These are phyloP conservation scores for Globia sparganii DNA, from an alignment of 2,888 invertebrate genomes.

Conservation along the genomic window DNA sequence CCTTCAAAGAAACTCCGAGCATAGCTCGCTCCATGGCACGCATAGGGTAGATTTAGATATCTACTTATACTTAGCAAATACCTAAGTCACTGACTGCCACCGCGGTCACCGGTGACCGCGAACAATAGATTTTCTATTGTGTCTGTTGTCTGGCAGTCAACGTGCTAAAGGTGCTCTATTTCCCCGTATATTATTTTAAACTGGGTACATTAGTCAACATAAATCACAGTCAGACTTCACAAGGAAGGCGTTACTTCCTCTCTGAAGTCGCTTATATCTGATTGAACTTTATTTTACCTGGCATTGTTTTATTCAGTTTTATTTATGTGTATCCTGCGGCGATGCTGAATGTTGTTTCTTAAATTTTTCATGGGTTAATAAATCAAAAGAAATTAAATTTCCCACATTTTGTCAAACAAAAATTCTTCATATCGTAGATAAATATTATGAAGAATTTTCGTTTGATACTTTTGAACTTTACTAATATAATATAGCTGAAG, in stretches of 20 bases:
- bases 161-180: not conserved
- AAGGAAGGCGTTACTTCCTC: slow-evolving; percentile 11
- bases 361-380: not conserved
- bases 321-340: slow-evolving; percentile 21
- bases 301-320: slow-evolving; percentile 30
- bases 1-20: no score
- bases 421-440: not conserved
- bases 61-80: no score
- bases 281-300: slow-evolving; percentile 24
- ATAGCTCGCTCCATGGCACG: no score
- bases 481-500: not conserved
- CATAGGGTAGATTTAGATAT: no score
- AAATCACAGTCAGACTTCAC: slow-evolving; percentile 22
- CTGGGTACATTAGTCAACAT: slow-evolving; percentile 7
- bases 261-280: not conserved
- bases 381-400: not conserved
- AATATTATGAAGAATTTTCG: no score
- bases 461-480: no score
- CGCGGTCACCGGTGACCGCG: no score
- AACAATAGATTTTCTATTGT: no score
- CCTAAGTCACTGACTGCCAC: no score
- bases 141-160: no score
- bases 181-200: slow-evolving; percentile 2
- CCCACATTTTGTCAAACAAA: not conserved
- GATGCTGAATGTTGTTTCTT: slow-evolving; percentile 1